A percentile compares a stretch with the other conserved stretches of the same genome.
Conservation (phyloP, 2,888 invertebrate species). For the Protophormia terraenovae region DNA sequence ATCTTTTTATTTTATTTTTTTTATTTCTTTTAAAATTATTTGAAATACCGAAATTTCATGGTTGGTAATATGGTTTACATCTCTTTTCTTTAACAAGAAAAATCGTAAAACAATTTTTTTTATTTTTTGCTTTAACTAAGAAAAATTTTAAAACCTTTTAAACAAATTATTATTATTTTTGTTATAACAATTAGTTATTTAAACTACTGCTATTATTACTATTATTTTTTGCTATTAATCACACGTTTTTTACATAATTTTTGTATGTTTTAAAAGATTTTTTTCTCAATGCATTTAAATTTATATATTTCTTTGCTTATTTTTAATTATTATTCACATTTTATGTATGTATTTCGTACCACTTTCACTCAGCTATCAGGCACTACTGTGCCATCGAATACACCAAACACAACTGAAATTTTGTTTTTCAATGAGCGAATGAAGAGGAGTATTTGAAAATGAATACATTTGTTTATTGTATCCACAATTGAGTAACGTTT, state of each 20-base stretch:
- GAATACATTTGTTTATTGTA: background rate
- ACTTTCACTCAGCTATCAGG: conserved; percentile 28
- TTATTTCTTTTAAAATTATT: background rate
- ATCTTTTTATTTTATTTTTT: background rate
- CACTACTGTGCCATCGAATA: conserved; percentile 45
- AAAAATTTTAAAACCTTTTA: background rate
- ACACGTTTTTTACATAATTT: conserved; percentile 58
- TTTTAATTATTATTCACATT: no score
- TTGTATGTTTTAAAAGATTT: conserved; percentile 30
- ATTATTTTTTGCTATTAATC: conserved; percentile 17
- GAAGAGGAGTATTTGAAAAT: background rate
- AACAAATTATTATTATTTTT: background rate
- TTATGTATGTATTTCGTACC: conserved; percentile 19
- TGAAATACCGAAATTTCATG: conserved; percentile 1
- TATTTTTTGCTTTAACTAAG: background rate
- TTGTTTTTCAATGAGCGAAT: conserved; percentile 42
- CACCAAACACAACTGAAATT: conserved; percentile 49
- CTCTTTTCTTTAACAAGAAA: no score
- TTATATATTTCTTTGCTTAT: background rate
- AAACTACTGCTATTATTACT: background rate
- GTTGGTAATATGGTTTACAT: background rate
- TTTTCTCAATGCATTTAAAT: background rate
- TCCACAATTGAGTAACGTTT: background rate
- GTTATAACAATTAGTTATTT: background rate
- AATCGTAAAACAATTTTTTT: no score